Evolutionary conservation across 1,140 invertebrate species (phyloP).

Genomic region (Drosophila asahinai): DNA sequence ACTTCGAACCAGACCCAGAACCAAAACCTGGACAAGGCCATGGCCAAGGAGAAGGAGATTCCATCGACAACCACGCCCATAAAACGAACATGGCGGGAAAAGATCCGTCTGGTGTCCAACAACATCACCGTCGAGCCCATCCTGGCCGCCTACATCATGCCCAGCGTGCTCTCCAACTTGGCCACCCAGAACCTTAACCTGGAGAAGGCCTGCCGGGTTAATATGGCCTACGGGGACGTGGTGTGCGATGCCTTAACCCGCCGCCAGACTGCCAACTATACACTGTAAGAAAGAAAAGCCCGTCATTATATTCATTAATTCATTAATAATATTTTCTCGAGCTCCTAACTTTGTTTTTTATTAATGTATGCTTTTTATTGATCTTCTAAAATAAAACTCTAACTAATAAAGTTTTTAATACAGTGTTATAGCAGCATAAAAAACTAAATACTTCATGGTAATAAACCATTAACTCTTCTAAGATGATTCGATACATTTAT

Average conservation of each 20-base stretch:
- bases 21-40: slow-evolving; percentile 15
- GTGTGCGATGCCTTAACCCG: slow-evolving; percentile 90
- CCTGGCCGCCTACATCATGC: slow-evolving; percentile 92
- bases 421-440: no score
- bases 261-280: slow-evolving; percentile 90
- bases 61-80: background rate
- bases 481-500: no score
- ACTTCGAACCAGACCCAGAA: background rate
- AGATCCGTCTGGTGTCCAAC: slow-evolving; percentile 86
- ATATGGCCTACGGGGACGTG: slow-evolving; percentile 89
- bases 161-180: slow-evolving; percentile 90
- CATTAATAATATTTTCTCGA: no score
- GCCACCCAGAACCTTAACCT: slow-evolving; percentile 93
- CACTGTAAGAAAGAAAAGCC: slow-evolving; percentile 82
- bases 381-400: no score
- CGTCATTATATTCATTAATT: no score
- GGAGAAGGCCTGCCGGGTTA: slow-evolving; percentile 93
- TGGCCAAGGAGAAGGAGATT: slow-evolving; percentile 14
- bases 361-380: no score
- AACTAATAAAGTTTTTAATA: no score
- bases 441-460: no score
- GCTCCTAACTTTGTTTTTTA: no score
- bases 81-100: slow-evolving; percentile 85
- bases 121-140: slow-evolving; percentile 93
- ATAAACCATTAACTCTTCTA: no score